Base-by-base conservation (phyloP, 2,888 invertebrate species). In the Tenodera sinensis region DNA sequence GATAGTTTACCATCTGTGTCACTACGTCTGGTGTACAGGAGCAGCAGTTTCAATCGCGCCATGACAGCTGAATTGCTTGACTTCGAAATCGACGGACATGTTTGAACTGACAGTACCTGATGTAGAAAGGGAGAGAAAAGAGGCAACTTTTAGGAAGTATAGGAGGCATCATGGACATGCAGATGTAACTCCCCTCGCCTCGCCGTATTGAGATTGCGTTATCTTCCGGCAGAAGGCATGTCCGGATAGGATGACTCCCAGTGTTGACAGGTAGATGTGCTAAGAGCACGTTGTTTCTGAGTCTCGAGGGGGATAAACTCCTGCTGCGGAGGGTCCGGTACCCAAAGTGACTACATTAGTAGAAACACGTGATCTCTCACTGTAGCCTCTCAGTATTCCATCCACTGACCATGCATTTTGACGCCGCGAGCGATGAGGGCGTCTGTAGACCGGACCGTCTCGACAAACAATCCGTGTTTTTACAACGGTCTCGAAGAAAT, bases 321-420 rank as follows among this genome's bases (percentile, higher is more conserved):
- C 88, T 14, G 28, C 28, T 28, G 42, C 42, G 85, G 82, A 85
- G 47, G 54, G 47, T 85, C 42, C n/a, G 83, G 12, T 28, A 42
- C 85, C 84, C 54, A 85, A 88, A 88, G 88, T 88, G 88, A 88
- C 88, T 88, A 88, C 88, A 88, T 88, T 88, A 88, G 54, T 30
- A 85, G 14, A 9, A 27, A 83, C 87, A 83, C 82, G 82, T 83
- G 87, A 86, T 27, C 86, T 28, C 30, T 71, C 25, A 20, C 54
- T 3, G 25, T 1, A 71, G 15, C 54, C 20, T 71, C 54, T 71
- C 54, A 71, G 54, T 71, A 71, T 71, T 71, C 54, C 20, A 71
- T 71, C 20, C 54, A 71, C 20, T 71, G 54, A 71, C 54, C 54
- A 71, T 20, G 54, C 54, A 71, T 71, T 71, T 71, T 71, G 54